Evolutionary conservation across 2,113 vertebrate species (phyloP).

Genomic region (Sardina pilchardus): DNA sequence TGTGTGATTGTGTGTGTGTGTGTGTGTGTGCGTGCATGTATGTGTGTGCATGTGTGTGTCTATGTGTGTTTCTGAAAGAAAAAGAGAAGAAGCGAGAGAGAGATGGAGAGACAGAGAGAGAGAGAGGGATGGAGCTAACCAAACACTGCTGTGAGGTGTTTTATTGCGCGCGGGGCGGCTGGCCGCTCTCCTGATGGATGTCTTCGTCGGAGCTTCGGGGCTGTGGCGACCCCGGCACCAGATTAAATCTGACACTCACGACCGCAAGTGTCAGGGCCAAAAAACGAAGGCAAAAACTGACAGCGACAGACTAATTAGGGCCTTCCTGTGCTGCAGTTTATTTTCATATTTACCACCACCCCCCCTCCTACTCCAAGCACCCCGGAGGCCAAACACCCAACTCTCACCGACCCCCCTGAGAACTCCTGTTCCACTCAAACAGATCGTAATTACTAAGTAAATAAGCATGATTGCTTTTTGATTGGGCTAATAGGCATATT

Average conservation of each 20-base stretch:
- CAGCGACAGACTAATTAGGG: constrained; percentile 71
- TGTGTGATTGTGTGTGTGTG: neutral
- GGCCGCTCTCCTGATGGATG: constrained; percentile 65
- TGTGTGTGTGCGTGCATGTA: neutral
- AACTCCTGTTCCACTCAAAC: constrained; percentile 42
- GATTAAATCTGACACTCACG: constrained; percentile 73
- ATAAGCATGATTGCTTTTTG: constrained; percentile 49
- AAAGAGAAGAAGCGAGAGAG: neutral
- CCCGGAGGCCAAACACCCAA: constrained; percentile 55
- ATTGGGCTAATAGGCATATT: constrained; percentile 47
- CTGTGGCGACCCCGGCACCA: constrained; percentile 62
- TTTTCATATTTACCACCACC: constrained; percentile 73
- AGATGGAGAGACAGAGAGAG: constrained; percentile 40
- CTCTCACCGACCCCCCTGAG: constrained; percentile 23
- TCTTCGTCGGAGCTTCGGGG: constrained; percentile 57
- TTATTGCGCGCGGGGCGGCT: constrained; percentile 69
- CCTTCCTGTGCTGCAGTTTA: constrained; percentile 67
- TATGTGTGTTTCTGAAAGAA: neutral
- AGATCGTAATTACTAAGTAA: constrained; percentile 47
- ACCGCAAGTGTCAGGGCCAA: constrained; percentile 64
- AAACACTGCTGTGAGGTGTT: constrained; percentile 41
- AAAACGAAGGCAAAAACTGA: constrained; percentile 51
- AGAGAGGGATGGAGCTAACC: constrained; percentile 33
- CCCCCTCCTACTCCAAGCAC: constrained; percentile 30
- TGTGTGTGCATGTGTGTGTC: neutral